These are phyloP conservation scores for Oligia fasciuncula DNA, from an alignment of 2,888 invertebrate species.

Conservation along the genomic window DNA sequence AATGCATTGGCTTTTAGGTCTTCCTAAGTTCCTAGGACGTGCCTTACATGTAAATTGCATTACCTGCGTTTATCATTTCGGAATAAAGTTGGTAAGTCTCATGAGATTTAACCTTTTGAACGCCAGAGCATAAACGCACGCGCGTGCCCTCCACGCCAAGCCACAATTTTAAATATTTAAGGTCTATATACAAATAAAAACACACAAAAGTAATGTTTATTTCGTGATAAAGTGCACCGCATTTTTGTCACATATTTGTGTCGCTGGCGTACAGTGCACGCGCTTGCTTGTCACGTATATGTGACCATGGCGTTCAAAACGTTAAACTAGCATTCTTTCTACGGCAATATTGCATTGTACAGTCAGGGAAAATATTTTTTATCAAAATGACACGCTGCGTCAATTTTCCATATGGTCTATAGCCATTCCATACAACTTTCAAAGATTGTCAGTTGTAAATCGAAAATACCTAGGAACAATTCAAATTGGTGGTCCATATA, in stretches of 20 bases:
- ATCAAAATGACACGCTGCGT: neutral
- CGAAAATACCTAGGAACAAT: neutral
- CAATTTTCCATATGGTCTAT: neutral
- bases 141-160: too few relatives aligned
- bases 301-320: too few relatives aligned
- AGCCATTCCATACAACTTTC: neutral
- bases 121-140: too few relatives aligned
- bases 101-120: neutral
- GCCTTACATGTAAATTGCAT: neutral
- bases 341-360: neutral
- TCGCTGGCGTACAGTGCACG: too few relatives aligned
- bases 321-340: neutral
- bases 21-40: neutral
- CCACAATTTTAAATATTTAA: too few relatives aligned
- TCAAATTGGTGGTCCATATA: neutral
- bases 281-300: too few relatives aligned
- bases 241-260: too few relatives aligned
- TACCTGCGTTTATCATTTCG: neutral
- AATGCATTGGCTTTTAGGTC: neutral
- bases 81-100: neutral
- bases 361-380: neutral
- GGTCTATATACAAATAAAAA: too few relatives aligned
- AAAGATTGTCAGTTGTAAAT: neutral
- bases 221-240: too few relatives aligned
- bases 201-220: too few relatives aligned